Evolutionary conservation across 2,113 vertebrate genomes (phyloP), one percentile per base, ranked within the genome.

Genomic region (Caretta caretta): DNA sequence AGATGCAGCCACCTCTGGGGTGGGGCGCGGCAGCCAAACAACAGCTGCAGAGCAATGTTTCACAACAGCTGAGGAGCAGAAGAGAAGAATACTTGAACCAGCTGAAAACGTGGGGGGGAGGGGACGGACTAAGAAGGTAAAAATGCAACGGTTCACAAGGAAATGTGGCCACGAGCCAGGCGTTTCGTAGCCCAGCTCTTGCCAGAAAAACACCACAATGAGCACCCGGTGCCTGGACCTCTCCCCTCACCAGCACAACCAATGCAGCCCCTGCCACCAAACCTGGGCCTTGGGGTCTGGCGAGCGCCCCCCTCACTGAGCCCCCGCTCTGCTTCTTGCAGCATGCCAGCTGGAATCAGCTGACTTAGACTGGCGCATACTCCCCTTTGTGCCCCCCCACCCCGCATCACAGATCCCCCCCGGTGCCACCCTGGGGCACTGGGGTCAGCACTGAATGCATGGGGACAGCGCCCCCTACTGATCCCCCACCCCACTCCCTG

Each of bases 251-350:
- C 65, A 38, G n/a, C 9, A 72, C 16, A 72, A 72, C 65, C 22
- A 22, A 35, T 3, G 17, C 65, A 72, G 79, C 92, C 42, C 96
- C 92, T 0, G 53, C 51, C 53, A 95, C 95, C 90, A 94, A 93
- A 69, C 97, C 95, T 75, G 87, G 90, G 59, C 96, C 92, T 84
- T 72, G 17, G 19, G n/a, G 65, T 6, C 59, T 35, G 80, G 35
- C 20, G 24, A 54, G 35, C n/a, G 80, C 50, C 29, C 27, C 8
- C 75, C 50, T 87, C 53, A 90, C 83, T 93, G 54, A 88, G 91
- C 12, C 96, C 88, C 88, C 50, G 90, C 93, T 83, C 84, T 46
- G n/a, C 49, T 51, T 31, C 24, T 5, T 78, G 62, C 20, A 72
- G 46, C 57, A 54, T 10, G 51, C 46, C 83, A 4, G 29, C 4